Conservation (phyloP, 2,113 vertebrate species). For the Phainopepla nitens region DNA sequence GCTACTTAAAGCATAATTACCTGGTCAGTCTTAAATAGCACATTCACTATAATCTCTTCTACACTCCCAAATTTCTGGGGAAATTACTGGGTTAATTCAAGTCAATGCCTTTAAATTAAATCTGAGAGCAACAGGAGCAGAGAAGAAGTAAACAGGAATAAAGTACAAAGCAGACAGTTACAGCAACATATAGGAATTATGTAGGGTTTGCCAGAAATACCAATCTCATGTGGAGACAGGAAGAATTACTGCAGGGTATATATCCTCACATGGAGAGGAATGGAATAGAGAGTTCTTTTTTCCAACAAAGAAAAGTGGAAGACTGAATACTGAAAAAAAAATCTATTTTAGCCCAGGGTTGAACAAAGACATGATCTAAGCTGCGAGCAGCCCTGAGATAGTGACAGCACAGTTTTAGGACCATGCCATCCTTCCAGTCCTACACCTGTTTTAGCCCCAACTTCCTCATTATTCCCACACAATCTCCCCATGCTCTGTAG, state of each 20-base stretch:
- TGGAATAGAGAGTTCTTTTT: not conserved
- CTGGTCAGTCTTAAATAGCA: not conserved
- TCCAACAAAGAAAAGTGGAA: not conserved
- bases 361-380: not conserved
- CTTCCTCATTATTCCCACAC: not conserved
- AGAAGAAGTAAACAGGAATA: not conserved
- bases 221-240: conserved; percentile 40
- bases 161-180: not conserved
- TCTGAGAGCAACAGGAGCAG: not conserved
- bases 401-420: not conserved
- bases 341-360: not conserved
- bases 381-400: not conserved
- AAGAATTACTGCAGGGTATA: not conserved
- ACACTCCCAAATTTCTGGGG: not conserved
- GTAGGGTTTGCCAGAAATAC: conserved; percentile 42
- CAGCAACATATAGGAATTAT: conserved; percentile 29
- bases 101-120: not conserved
- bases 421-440: not conserved
- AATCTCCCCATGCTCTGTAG: not conserved
- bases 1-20: not conserved
- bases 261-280: not conserved
- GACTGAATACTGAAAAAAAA: not conserved
- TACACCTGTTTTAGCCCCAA: not conserved
- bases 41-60: not conserved
- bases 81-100: conserved; percentile 13